These are phyloP conservation scores for Anastrepha obliqua DNA, from an alignment of 1,140 invertebrate species.

Conservation along the genomic window DNA sequence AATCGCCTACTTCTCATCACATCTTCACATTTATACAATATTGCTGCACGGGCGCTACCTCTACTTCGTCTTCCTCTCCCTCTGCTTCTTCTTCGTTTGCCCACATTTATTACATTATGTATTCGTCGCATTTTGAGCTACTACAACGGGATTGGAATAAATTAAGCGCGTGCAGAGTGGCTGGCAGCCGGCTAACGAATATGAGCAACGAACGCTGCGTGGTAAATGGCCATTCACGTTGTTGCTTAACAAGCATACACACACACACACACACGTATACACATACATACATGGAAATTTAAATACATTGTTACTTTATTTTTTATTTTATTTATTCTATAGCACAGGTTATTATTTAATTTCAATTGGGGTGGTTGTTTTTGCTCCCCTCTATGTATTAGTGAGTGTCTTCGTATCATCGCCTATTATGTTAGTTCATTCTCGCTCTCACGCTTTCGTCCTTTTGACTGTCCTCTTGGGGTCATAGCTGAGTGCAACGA, in stretches of 20 bases:
- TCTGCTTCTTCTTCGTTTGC: background rate
- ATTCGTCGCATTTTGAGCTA: conserved; percentile 51
- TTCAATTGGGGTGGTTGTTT: background rate
- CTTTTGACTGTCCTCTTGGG: background rate
- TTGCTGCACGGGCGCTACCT: background rate
- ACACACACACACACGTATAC: background rate
- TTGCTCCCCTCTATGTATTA: background rate
- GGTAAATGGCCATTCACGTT: conserved; percentile 40
- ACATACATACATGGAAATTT: background rate
- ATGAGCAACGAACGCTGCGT: conserved; percentile 3
- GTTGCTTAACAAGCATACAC: background rate
- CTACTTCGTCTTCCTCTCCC: background rate
- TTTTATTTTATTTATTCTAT: conserved; percentile 10
- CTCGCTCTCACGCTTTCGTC: background rate
- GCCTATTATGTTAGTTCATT: background rate
- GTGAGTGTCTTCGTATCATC: no score
- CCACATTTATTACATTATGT: conserved; percentile 47
- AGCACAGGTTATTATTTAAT: background rate
- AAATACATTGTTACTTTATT: background rate
- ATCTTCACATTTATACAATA: background rate
- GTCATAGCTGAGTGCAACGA: conserved; percentile 36
- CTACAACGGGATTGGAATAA: conserved; percentile 57
- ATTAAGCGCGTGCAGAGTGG: conserved; percentile 50
- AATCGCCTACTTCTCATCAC: background rate
- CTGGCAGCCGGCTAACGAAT: conserved; percentile 21